Conservation (phyloP, 2,113 vertebrate species). For the Sylvietta virens region DNA sequence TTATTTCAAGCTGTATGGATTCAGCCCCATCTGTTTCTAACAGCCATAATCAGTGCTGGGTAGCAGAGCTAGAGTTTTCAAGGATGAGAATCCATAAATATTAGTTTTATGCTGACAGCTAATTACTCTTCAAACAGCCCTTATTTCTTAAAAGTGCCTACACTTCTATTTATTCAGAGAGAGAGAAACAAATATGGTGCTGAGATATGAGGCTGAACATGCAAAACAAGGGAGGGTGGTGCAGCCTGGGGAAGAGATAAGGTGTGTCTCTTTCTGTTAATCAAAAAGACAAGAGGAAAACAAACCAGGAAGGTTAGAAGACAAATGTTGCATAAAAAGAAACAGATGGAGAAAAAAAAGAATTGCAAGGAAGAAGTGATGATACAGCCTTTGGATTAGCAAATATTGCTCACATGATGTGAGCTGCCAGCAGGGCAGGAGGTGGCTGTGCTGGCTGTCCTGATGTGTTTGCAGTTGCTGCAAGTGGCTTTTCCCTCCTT, state of each 20-base stretch:
- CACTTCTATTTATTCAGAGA: slow-evolving; percentile 7
- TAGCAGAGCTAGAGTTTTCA: slow-evolving; percentile 25
- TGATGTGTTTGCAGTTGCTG: background rate
- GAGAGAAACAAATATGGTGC: background rate
- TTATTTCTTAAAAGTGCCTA: slow-evolving; percentile 53
- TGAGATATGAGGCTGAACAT: background rate
- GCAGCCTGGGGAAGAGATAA: background rate
- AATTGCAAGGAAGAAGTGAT: background rate
- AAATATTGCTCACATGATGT: background rate
- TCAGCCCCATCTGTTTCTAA: slow-evolving; percentile 32
- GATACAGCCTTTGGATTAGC: background rate
- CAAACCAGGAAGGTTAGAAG: background rate
- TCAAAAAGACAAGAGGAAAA: background rate
- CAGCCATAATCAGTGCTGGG: background rate
- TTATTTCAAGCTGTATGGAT: slow-evolving; percentile 18
- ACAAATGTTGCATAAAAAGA: background rate
- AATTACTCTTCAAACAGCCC: slow-evolving; percentile 55
- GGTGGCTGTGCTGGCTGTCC: background rate
- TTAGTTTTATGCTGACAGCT: slow-evolving; percentile 52
- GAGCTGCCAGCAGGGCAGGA: background rate
- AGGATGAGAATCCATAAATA: slow-evolving; percentile 43
- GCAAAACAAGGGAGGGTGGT: background rate
- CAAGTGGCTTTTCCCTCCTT: background rate
- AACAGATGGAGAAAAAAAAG: background rate
- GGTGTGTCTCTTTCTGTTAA: background rate